Percentiles rank a stretch among this genome's conserved stretches.
Conservation (phyloP, 2,797 vertebrate genomes). For the Anas capensis region DNA sequence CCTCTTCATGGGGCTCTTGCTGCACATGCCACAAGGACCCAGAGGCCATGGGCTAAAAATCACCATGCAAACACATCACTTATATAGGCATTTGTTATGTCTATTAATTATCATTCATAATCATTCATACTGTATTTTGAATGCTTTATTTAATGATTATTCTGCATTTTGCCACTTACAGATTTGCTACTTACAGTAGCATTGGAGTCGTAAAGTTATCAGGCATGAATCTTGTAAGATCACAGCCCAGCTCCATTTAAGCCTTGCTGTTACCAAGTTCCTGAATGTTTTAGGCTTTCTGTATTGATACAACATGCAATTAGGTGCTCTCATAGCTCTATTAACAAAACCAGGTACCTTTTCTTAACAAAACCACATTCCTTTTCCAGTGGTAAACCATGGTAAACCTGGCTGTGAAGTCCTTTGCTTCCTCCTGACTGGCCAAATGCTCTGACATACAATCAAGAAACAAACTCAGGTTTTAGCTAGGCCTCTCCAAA, state of each 20-base stretch:
- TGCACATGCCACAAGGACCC: background rate
- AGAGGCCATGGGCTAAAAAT: background rate
- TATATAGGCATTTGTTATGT: background rate
- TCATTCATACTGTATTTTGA: background rate
- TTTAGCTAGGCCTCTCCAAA: background rate
- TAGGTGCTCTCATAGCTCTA: background rate
- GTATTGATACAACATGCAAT: background rate
- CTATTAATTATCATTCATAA: background rate
- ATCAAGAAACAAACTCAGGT: background rate
- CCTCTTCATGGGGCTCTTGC: background rate
- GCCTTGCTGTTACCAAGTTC: background rate
- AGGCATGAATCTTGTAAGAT: background rate
- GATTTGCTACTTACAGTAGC: too few relatives aligned
- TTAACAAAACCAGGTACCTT: background rate
- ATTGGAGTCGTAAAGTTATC: background rate
- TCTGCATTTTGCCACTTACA: background rate
- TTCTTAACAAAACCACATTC: background rate
- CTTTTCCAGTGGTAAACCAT: background rate
- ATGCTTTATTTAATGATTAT: background rate
- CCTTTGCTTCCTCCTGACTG: background rate
- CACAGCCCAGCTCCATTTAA: fast-evolving
- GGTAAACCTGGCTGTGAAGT: background rate
- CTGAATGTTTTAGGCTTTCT: background rate
- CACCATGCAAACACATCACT: fast-evolving
- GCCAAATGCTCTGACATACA: background rate